Conservation (phyloP, 2,113 vertebrate species). For the Melanocharis versteri region DNA sequence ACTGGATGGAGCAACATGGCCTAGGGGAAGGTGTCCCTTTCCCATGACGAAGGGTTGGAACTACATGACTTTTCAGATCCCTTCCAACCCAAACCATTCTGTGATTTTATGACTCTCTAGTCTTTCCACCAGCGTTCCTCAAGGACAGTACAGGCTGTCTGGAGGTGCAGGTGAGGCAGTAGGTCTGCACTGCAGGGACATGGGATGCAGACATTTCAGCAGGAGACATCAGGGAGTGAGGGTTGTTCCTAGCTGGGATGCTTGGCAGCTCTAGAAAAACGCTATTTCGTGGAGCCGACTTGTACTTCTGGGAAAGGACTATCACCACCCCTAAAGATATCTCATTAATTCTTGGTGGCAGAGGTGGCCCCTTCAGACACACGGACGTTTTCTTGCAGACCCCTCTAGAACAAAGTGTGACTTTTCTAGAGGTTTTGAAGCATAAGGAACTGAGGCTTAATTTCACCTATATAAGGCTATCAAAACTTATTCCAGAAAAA, state of each 20-base stretch:
- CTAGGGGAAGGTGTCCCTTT: neutral
- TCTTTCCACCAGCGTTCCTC: neutral
- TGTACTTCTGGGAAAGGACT: neutral
- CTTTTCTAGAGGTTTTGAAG: neutral
- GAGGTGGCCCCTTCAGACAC: neutral
- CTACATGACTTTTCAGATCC: no score
- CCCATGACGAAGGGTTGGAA: neutral
- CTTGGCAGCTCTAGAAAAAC: neutral
- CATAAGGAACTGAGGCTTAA: neutral
- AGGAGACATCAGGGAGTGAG: neutral
- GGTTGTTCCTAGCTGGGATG: neutral
- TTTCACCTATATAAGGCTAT: neutral
- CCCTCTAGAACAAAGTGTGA: neutral
- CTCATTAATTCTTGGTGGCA: neutral
- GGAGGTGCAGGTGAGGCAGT: neutral
- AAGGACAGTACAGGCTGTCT: neutral
- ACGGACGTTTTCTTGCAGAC: neutral
- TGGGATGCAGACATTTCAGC: neutral
- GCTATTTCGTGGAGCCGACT: neutral
- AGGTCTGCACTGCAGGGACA: accelerated
- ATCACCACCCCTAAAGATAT: neutral
- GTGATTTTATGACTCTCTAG: neutral
- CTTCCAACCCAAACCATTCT: neutral
- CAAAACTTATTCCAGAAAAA: neutral
- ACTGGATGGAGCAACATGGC: neutral